Percentiles rank a stretch among this genome's conserved stretches.
Evolutionary conservation across 2,113 vertebrate species (phyloP).

Genomic region (Labeo rohita): DNA sequence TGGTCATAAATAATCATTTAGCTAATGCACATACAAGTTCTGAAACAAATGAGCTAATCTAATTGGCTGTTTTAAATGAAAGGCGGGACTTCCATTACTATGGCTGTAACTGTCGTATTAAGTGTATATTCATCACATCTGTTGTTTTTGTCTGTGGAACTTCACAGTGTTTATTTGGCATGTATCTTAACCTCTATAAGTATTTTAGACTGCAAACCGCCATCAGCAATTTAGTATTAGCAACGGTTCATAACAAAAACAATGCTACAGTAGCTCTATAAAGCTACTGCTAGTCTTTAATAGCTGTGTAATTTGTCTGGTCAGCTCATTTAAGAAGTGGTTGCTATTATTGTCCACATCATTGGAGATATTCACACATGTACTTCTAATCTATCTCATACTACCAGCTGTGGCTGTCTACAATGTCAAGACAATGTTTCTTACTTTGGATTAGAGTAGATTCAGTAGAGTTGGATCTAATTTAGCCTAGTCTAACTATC

Average conservation of each 20-base stretch:
- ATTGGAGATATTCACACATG: constrained; percentile 47
- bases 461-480: background rate
- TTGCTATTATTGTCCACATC: constrained; percentile 50
- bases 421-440: background rate
- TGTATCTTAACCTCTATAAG: background rate
- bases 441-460: background rate
- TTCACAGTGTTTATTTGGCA: background rate
- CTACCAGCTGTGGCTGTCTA: constrained; percentile 38
- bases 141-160: background rate
- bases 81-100: background rate
- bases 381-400: constrained; percentile 34
- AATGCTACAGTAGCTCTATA: background rate
- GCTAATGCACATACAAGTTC: background rate
- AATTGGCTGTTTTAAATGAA: background rate
- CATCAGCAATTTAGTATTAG: background rate
- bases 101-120: background rate
- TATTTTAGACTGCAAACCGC: background rate
- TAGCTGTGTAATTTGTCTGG: background rate
- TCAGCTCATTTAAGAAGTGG: constrained; percentile 2
- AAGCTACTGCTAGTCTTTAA: constrained; percentile 2
- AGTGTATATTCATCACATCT: background rate
- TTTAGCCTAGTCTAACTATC: background rate
- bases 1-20: background rate
- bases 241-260: background rate
- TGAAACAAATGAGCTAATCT: background rate